Evolutionary conservation across 1,140 invertebrate species (phyloP).

Genomic region (Brachionus calyciflorus): DNA sequence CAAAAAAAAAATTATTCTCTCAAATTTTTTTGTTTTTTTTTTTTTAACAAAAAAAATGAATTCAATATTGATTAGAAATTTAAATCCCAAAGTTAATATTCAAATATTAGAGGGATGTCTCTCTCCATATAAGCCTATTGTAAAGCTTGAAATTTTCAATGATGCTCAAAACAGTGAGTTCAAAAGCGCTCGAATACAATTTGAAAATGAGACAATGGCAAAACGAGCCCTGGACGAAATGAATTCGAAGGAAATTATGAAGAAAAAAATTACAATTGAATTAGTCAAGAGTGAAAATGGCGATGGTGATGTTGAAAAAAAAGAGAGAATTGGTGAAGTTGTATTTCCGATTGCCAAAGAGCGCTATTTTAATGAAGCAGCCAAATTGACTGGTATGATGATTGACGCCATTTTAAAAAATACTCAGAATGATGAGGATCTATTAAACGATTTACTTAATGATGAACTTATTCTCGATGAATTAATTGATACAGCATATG

Average conservation of each 20-base stretch:
- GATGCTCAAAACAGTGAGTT: not conserved
- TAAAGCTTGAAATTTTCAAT: not conserved
- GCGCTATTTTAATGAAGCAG: not conserved
- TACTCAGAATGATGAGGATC: not conserved
- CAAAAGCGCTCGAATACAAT: not conserved
- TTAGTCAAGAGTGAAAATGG: not conserved
- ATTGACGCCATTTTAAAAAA: slow-evolving; percentile 13
- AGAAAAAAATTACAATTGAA: not conserved
- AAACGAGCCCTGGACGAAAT: not conserved
- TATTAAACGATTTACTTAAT: not conserved
- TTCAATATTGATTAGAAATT: slow-evolving; percentile 22
- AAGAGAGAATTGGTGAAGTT: slow-evolving; percentile 5
- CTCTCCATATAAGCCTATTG: not conserved
- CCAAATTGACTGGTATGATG: not conserved
- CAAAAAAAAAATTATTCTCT: too few relatives aligned
- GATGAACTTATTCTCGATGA: slow-evolving; percentile 19
- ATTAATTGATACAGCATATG: slow-evolving; percentile 9
- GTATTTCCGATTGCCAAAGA: not conserved
- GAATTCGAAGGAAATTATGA: slow-evolving; percentile 15
- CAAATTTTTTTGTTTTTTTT: slow-evolving; percentile 11
- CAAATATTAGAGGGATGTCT: not conserved
- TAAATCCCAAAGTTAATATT: not conserved
- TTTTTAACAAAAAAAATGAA: not conserved
- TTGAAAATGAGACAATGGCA: not conserved
- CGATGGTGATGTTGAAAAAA: not conserved